Evolutionary conservation across 1,140 invertebrate genomes (phyloP).

Genomic region (Drosophila pseudoananassae): DNA sequence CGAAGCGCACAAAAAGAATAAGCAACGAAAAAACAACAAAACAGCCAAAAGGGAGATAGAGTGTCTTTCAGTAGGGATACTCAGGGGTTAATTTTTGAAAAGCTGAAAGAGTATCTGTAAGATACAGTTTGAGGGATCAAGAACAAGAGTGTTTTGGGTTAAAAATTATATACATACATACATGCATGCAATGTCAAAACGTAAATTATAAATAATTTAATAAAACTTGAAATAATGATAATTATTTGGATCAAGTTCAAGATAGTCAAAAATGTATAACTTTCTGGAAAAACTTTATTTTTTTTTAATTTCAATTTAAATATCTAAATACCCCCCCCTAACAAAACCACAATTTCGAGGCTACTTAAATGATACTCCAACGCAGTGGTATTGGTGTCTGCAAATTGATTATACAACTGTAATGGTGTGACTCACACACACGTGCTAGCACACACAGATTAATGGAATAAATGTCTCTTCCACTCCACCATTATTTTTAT

Average conservation of each 20-base stretch:
- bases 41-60: slow-evolving; percentile 63
- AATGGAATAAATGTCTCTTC: slow-evolving; percentile 36
- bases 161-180: too few relatives aligned
- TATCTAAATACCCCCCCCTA: slow-evolving; percentile 23
- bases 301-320: neutral
- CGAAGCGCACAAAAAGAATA: slow-evolving; percentile 57
- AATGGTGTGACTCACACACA: slow-evolving; percentile 11
- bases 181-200: too few relatives aligned
- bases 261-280: too few relatives aligned
- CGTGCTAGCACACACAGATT: slow-evolving; percentile 7
- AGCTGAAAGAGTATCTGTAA: too few relatives aligned
- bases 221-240: too few relatives aligned
- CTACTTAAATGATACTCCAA: slow-evolving; percentile 71
- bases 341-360: slow-evolving; percentile 41
- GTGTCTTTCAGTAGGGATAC: slow-evolving; percentile 57
- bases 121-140: neutral
- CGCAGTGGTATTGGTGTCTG: slow-evolving; percentile 34
- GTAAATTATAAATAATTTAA: too few relatives aligned
- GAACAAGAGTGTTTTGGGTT: too few relatives aligned
- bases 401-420: slow-evolving; percentile 69
- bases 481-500: slow-evolving; percentile 21
- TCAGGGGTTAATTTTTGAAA: slow-evolving; percentile 8
- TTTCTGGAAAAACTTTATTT: too few relatives aligned
- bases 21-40: slow-evolving; percentile 45
- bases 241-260: too few relatives aligned